Conservation (phyloP, 1,140 invertebrate genomes). For the Charaxes varanes region DNA sequence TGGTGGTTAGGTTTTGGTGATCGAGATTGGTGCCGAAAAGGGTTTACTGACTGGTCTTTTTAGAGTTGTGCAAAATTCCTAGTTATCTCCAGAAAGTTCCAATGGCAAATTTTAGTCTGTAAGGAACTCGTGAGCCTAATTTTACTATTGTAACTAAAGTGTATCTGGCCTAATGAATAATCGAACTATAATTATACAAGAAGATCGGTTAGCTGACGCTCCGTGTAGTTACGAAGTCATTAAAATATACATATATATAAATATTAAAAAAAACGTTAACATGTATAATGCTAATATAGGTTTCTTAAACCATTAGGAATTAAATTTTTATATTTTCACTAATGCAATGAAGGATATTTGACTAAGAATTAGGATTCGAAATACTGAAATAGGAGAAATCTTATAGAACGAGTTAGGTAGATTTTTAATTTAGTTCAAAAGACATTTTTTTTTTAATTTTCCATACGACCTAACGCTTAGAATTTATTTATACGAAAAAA, state of each 20-base stretch:
- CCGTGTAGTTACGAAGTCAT: conserved; percentile 46
- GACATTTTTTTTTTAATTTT: conserved; percentile 59
- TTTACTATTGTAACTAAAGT: conserved; percentile 56
- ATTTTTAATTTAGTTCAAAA: conserved; percentile 63
- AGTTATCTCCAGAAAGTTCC: conserved; percentile 50
- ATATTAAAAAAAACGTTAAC: conserved; percentile 55
- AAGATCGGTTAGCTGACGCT: conserved; percentile 32
- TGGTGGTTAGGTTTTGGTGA: conserved; percentile 11
- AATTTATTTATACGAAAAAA: conserved; percentile 66
- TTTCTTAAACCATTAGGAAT: conserved; percentile 69
- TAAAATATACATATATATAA: conserved; percentile 63
- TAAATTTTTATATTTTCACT: conserved; percentile 71
- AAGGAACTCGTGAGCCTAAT: conserved; percentile 60
- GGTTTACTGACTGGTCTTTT: conserved; percentile 15
- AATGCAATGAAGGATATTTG: conserved; percentile 62
- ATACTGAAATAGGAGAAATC: conserved; percentile 46
- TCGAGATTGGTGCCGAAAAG: conserved; percentile 24
- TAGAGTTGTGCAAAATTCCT: conserved; percentile 46
- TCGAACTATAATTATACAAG: conserved; percentile 57
- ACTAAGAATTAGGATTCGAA: conserved; percentile 56
- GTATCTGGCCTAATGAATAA: conserved; percentile 63
- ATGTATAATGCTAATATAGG: conserved; percentile 65
- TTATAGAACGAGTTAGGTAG: conserved; percentile 52
- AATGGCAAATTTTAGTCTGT: conserved; percentile 45
- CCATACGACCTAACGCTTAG: conserved; percentile 46